A percentile compares a stretch with the other conserved stretches of the same genome.
phyloP scores from a whole-genome alignment of 2,888 invertebrate genomes.

The Lutraria lutraria region DNA sequence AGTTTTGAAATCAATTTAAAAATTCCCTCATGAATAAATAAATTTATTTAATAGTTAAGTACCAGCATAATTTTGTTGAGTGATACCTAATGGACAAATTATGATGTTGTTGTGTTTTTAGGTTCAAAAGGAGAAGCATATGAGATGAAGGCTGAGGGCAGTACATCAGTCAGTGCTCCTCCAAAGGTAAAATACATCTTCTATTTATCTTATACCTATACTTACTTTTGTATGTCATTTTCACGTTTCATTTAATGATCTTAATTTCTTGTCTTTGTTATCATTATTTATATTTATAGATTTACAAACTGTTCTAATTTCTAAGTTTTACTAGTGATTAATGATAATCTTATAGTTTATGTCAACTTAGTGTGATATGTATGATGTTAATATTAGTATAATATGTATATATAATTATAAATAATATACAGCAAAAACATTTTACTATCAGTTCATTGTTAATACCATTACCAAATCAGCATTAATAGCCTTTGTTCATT shows the following conservation, averaged over 20 bases:
- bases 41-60: no score
- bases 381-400: no score
- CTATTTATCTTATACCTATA: not conserved
- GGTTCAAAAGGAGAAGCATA: conserved; percentile 36
- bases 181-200: not conserved
- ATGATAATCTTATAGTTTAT: not conserved
- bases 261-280: not conserved
- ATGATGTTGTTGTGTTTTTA: not conserved
- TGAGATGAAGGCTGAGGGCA: conserved; percentile 35
- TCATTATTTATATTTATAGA: not conserved
- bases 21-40: no score
- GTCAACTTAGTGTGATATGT: not conserved
- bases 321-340: not conserved
- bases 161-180: not conserved
- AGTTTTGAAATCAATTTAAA: no score
- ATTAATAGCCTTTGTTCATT: no score
- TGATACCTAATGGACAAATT: no score
- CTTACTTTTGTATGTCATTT: not conserved
- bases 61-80: no score
- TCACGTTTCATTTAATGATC: not conserved
- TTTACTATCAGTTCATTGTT: no score
- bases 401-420: no score
- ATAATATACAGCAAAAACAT: no score
- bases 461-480: no score
- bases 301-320: no score